Base-by-base conservation (phyloP, 2,888 invertebrate genomes). In the Gastracanthus pulcherrimus region DNA sequence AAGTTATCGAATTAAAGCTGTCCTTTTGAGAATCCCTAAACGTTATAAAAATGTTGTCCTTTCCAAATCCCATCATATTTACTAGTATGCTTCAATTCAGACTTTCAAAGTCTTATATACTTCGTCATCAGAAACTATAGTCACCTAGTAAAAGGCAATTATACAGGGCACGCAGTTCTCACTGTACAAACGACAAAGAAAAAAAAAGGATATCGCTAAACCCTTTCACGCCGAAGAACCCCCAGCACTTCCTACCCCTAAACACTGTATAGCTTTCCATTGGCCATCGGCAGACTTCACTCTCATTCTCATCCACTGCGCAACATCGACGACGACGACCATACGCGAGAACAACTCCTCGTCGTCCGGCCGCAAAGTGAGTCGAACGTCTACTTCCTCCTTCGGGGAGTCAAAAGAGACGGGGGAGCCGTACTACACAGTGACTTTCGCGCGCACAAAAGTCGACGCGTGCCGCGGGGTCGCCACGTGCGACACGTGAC, bases 401-500 rank as follows among this genome's bases (percentile, higher is more conserved):
- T 19, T 19, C 36, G 3, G n/a, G 19, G 5, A 31, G 1, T 1
- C 11, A 31, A 13, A 13, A 41, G 1, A 23, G 13, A 13, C 23
- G 7, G 45, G 58, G 58, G 62, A 34, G 19, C n/a, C 36, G 60
- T 23, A 23, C 55, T 55, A 26, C 26, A n/a, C n/a, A n/a, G 76
- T 76, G 77, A 77, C 77, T 77, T 77, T 77, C 23, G 76, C 85
- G 83, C 82, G 78, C 85, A 84, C 85, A 88, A 87, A 87, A 87
- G 86, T 86, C 84, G 76, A 80, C 76, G 74, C 82, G 66, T 79
- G 76, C 84, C n/a, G n/a, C n/a, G n/a, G n/a, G n/a, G n/a, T n/a
- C n/a, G 86, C 34, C 89, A 89, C 89, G 89, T 88, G 85, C 85
- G 90, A 76, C 90, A 91, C 91, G 91, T 89, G 91, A 88, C 91